phyloP scores from a whole-genome alignment of 2,797 vertebrate species.

The Halcyon leucocephala region DNA sequence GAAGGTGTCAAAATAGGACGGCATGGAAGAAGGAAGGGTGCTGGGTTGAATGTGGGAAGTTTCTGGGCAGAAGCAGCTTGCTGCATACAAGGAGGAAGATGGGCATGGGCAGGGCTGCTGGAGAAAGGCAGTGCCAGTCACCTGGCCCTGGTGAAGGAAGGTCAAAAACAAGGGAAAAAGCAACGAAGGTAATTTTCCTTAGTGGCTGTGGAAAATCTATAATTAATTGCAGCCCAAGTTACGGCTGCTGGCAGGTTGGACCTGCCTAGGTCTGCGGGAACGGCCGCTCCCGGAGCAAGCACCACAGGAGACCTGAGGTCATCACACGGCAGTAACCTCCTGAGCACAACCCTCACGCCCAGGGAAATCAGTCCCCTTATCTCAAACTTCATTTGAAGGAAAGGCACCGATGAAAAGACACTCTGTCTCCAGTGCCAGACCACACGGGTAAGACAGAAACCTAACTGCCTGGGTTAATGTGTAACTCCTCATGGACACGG shows the following conservation, averaged over 20 bases:
- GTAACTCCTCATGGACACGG: neutral
- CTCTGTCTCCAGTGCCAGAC: neutral
- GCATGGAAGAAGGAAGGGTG: neutral
- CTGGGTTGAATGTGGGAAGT: neutral
- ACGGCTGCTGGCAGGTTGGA: neutral
- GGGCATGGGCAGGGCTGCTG: neutral
- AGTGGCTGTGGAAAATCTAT: neutral
- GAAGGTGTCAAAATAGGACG: neutral
- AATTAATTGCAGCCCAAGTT: neutral
- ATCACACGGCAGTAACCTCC: neutral
- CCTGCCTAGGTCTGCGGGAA: neutral
- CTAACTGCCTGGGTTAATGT: conserved; percentile 1
- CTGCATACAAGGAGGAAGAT: neutral
- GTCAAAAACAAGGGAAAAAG: neutral
- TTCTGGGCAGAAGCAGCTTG: neutral
- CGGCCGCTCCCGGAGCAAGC: neutral
- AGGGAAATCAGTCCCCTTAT: neutral
- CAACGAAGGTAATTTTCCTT: neutral
- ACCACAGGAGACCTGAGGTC: neutral
- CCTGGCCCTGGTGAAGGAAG: neutral
- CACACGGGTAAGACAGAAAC: neutral
- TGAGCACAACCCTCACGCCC: neutral
- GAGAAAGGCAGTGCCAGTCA: conserved; percentile 13
- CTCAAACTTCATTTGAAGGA: neutral
- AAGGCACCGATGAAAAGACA: neutral